Evolutionary conservation across 2,113 vertebrate genomes (phyloP), one percentile per base, ranked within the genome.

Genomic region (Heteronetta atricapilla): DNA sequence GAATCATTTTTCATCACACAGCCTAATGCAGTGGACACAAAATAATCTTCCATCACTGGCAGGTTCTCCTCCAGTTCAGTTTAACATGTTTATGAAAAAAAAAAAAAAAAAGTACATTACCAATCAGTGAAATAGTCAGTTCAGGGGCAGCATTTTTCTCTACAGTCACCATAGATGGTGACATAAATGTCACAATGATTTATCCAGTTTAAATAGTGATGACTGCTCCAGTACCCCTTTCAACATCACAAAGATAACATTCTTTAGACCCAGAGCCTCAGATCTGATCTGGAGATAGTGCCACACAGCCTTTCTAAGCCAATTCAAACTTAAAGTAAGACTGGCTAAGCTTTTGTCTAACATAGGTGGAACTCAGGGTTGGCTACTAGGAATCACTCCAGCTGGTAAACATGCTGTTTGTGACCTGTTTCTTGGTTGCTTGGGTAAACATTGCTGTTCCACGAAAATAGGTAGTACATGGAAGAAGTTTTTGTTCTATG

Each of bases 401-500:
- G 12, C 6, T 52, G 40, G 9, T 2, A 80, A 31, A 52, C 10
- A 6, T 3, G 8, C 3, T 60, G 53, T 21, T 77, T 73, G 16
- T 23, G 29, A 72, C 56, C 29, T 56, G 38, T 40, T 40, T 13
- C 58, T 53, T 55, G 6, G 28, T 29, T 74, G 67, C 63, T 55
- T 55, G 13, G 29, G 25, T 59, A 74, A 89, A 88, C 7, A 11
- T 13, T 36, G 40, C 14, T 7, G 26, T 56, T 14, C 42, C 34
- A 72, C 46, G 55, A 79, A 82, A 60, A 64, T 2, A 60, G 0
- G 0, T 2, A 46, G 13, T 8, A 29, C 29, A 14, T 10, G 9
- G 25, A 70, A 82, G 23, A 13, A 81, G 42, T 8, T 73, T 83
- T 78, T 90, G 56, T 48, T 68, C 60, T 53, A 25, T 11, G 28